A percentile compares a stretch with the other conserved stretches of the same genome.
Evolutionary conservation across 2,797 vertebrate species (phyloP).

Genomic region (Sphaeramia orbicularis): DNA sequence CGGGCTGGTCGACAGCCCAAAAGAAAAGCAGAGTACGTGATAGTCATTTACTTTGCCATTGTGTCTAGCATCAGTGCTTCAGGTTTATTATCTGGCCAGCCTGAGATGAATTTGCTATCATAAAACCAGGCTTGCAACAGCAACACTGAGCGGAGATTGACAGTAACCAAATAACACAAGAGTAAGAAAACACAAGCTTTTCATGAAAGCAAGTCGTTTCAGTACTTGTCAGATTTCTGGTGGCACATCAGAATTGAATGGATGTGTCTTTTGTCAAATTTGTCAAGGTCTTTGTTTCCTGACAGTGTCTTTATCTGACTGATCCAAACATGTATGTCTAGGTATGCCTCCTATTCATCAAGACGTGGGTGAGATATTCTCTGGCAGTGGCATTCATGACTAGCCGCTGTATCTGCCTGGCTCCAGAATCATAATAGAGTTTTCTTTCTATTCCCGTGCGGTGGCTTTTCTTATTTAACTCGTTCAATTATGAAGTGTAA

Average conservation of each 20-base stretch:
- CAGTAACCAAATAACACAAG: constrained; percentile 65
- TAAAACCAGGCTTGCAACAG: constrained; percentile 49
- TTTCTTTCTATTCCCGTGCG: constrained; percentile 17
- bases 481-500: constrained; percentile 58
- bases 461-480: constrained; percentile 40
- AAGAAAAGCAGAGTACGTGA: constrained; percentile 36
- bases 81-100: constrained; percentile 58
- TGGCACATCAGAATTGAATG: constrained; percentile 51
- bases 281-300: constrained; percentile 69
- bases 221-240: constrained; percentile 76
- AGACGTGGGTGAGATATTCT: constrained; percentile 44
- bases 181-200: constrained; percentile 58
- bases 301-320: constrained; percentile 70
- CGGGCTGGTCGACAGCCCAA: background rate
- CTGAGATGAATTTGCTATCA: constrained; percentile 48
- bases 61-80: constrained; percentile 41
- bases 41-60: constrained; percentile 60
- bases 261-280: constrained; percentile 71
- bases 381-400: constrained; percentile 8
- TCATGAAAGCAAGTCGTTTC: constrained; percentile 71
- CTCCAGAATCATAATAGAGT: constrained; percentile 35
- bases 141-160: constrained; percentile 57
- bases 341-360: constrained; percentile 55
- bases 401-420: constrained; percentile 25
- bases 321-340: constrained; percentile 68